Base-by-base conservation (phyloP, 2,797 vertebrate species). In the Naso thynnoides region DNA sequence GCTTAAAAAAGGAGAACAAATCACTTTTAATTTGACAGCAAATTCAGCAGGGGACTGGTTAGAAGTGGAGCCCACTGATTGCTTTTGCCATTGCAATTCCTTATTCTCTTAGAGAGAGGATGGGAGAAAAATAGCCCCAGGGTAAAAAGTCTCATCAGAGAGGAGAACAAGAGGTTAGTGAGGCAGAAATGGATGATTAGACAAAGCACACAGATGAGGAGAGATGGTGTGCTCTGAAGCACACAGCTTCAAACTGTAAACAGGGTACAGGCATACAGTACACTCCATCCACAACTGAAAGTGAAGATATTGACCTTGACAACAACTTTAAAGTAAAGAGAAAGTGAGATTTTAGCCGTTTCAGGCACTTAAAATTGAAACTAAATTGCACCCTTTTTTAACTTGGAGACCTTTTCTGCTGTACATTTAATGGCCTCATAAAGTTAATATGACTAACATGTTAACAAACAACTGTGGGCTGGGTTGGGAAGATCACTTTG, bases 31-130 rank as follows among this genome's bases (percentile, higher is more conserved):
- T 86, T 81, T 91, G 92, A 92, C 91, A 92, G 88, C 82, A 66
- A 53, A 86, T 89, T 88, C 91, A 89, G 76, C 84, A 39, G 82
- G 91, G 88, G 84, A 78, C 85, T 68, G 73, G 73, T 80, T 85
- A 82, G 83, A 92, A 90, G 87, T 69, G 69, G 62, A 86, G 77
- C 65, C 61, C 78, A 42, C 83, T 95, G 90, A 94, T 94, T 93
- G 86, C 76, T 87, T 90, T 78, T 93, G 93, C 91, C 91, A 94
- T 72, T 85, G 85, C 88, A 91, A 94, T 93, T 93, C 86, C 83
- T 90, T 92, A 93, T 94, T 94, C 91, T 94, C 83, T 93, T 61
- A 87, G 91, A 91, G 89, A 89, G 87, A 88, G 75, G 88, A 86
- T 73, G 73, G 90, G 81, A 85, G 78, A 79, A 91, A 93, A 94